A percentile compares a stretch with the other conserved stretches of the same genome.
phyloP scores from a whole-genome alignment of 2,797 vertebrate species.

The Glyptemys insculpta region DNA sequence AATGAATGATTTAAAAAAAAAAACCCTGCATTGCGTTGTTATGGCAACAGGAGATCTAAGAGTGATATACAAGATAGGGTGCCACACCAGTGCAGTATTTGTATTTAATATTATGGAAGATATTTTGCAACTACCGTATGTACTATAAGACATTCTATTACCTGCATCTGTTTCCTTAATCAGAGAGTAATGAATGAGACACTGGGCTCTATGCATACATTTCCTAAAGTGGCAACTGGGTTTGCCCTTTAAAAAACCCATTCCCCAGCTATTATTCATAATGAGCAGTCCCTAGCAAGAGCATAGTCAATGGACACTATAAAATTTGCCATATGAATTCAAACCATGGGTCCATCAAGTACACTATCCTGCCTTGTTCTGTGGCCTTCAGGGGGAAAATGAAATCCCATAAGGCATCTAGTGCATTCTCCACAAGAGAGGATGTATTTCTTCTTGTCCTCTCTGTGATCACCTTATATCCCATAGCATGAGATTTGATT shows the following conservation, averaged over 20 bases:
- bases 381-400: rapidly evolving
- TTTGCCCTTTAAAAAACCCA: neutral
- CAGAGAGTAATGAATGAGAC: neutral
- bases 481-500: neutral
- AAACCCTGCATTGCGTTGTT: conserved; percentile 59
- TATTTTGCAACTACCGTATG: neutral
- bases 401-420: neutral
- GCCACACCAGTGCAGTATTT: conserved; percentile 21
- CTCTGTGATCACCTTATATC: neutral
- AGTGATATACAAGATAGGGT: conserved; percentile 21
- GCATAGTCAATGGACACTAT: neutral
- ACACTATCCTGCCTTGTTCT: neutral
- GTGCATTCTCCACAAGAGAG: neutral
- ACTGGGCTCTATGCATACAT: neutral
- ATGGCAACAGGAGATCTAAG: conserved; percentile 63
- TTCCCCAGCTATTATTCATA: neutral
- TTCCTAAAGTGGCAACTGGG: neutral
- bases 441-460: neutral
- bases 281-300: neutral
- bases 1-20: neutral
- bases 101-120: conserved; percentile 31
- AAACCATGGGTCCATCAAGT: neutral
- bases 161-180: neutral
- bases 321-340: neutral
- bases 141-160: neutral